phyloP scores from a whole-genome alignment of 2,797 vertebrate species.

The Alca torda region DNA sequence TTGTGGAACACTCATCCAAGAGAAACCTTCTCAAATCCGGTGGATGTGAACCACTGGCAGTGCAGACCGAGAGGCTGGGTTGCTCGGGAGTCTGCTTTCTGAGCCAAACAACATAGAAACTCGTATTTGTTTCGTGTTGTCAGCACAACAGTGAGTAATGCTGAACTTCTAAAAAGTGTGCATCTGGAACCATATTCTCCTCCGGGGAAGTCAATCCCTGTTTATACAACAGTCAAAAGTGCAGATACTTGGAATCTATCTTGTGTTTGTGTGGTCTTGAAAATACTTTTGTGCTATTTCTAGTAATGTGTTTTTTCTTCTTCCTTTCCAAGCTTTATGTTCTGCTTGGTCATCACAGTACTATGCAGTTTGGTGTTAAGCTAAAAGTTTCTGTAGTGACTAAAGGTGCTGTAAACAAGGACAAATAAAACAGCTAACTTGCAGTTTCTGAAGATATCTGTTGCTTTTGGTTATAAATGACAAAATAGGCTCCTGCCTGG shows the following conservation, averaged over 20 bases:
- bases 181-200: background rate
- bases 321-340: conserved; percentile 1
- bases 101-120: conserved; percentile 47
- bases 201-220: background rate
- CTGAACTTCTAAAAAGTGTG: background rate
- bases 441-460: background rate
- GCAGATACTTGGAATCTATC: background rate
- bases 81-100: background rate
- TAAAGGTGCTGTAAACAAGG: background rate
- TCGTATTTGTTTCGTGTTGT: conserved; percentile 20
- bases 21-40: background rate
- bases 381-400: background rate
- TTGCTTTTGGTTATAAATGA: background rate
- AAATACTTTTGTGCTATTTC: conserved; percentile 2
- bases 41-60: background rate
- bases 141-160: conserved; percentile 30
- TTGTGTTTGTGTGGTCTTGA: background rate
- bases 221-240: background rate
- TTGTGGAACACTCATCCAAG: background rate
- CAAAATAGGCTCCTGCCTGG: background rate
- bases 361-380: background rate
- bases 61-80: background rate
- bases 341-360: background rate
- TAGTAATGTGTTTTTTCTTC: background rate
- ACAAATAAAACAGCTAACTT: background rate